Conservation (phyloP, 2,888 invertebrate species). For the Lithodes maja region DNA sequence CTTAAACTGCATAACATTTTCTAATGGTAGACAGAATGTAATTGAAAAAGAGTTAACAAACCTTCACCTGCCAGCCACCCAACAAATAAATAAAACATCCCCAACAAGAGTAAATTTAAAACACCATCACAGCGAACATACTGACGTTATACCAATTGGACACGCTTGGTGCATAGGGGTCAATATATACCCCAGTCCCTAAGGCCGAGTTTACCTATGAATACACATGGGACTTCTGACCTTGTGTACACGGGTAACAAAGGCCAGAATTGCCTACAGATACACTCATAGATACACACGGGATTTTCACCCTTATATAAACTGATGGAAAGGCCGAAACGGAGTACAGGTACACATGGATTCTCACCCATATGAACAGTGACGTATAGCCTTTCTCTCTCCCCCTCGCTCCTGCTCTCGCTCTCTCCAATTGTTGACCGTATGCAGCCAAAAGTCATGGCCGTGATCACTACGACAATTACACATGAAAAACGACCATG, state of each 20-base stretch:
- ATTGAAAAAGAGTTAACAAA: not conserved
- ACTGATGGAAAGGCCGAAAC: not conserved
- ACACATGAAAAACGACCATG: conserved; percentile 66
- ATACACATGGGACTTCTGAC: not conserved
- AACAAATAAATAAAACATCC: conserved; percentile 39
- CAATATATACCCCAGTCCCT: not conserved
- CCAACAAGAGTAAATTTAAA: conserved; percentile 54
- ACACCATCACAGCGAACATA: conserved; percentile 39
- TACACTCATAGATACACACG: not conserved
- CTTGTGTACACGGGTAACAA: too few species aligned
- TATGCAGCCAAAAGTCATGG: conserved; percentile 62
- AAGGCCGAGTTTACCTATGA: not conserved
- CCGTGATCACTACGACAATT: conserved; percentile 63
- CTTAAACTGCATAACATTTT: too few species aligned
- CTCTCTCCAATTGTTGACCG: conserved; percentile 40
- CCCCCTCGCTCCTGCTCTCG: not conserved
- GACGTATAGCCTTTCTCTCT: not conserved
- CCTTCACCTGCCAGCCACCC: not conserved
- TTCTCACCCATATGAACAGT: not conserved
- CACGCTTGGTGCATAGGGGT: not conserved
- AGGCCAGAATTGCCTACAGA: not conserved
- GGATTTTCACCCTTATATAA: conserved; percentile 16
- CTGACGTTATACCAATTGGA: conserved; percentile 48
- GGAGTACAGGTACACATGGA: not conserved
- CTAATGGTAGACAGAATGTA: too few species aligned